Evolutionary conservation across 2,888 invertebrate genomes (phyloP).

Genomic region (Hemithea aestivaria): DNA sequence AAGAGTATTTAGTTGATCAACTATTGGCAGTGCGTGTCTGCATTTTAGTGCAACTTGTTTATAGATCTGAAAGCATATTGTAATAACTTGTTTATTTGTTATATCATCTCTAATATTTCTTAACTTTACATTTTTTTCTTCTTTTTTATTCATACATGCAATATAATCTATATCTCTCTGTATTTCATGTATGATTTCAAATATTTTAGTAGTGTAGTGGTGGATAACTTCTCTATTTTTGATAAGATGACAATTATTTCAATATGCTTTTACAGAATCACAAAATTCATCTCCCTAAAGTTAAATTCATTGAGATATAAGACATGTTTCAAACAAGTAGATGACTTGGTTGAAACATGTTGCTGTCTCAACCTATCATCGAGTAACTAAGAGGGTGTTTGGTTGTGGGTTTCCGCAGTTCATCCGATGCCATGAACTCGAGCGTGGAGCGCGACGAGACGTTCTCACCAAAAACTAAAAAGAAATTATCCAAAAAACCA

Average conservation of each 20-base stretch:
- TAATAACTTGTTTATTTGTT: slow-evolving; percentile 49
- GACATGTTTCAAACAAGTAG: slow-evolving; percentile 48
- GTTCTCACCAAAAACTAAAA: slow-evolving; percentile 77
- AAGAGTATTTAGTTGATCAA: slow-evolving; percentile 54
- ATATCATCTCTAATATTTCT: slow-evolving; percentile 16
- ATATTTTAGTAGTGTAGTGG: slow-evolving; percentile 17
- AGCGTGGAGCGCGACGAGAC: slow-evolving; percentile 74
- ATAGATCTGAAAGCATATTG: slow-evolving; percentile 66
- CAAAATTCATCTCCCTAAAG: slow-evolving; percentile 59
- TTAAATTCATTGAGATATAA: slow-evolving; percentile 54
- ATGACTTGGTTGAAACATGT: slow-evolving; percentile 45
- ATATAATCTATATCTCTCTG: neutral
- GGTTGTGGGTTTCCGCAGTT: slow-evolving; percentile 79
- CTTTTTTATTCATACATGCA: slow-evolving; percentile 8
- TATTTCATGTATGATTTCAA: slow-evolving; percentile 5
- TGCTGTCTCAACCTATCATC: slow-evolving; percentile 49
- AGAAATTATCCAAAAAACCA: slow-evolving; percentile 78
- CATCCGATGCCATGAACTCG: slow-evolving; percentile 73
- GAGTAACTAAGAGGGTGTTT: slow-evolving; percentile 75
- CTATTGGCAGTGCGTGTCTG: slow-evolving; percentile 79
- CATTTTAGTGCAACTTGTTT: slow-evolving; percentile 79
- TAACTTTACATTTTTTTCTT: slow-evolving; percentile 18
- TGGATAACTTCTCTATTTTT: slow-evolving; percentile 13
- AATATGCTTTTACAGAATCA: slow-evolving; percentile 72
- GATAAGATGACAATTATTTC: slow-evolving; percentile 55